Evolutionary conservation across 1,140 invertebrate genomes (phyloP), one percentile per base, ranked within the genome.

Genomic region (Panagrolaimus sp.): DNA sequence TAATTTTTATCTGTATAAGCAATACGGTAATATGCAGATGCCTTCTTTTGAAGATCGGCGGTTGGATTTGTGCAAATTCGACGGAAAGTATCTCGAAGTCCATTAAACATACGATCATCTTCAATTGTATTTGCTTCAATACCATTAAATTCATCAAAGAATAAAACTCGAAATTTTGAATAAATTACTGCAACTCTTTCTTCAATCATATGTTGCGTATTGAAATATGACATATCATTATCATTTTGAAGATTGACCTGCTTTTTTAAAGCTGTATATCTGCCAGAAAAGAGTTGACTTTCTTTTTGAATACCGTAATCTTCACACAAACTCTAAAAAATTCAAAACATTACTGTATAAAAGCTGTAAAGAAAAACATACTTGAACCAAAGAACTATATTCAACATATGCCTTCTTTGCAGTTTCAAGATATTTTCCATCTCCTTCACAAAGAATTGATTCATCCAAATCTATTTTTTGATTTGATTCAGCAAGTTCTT

Each of bases 221-320:
- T 76, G 67, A 76, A 76, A 38, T 73, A 76, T 9, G 74, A 76
- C 73, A 58, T 55, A 45, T 63, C 63, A 43, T 64, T 43, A 17
- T 38, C 43, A 3, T 6, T 4, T 58, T 76, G 75, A 38, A 55
- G 63, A 46, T 68, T 47, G 32, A 38, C 32, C 7, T 38, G 32
- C 3, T 63, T 65, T n/a, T 77, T 77, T 52, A 68, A 21, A 7
- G 67, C 65, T 2, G 72, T 69, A 52, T 65, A 76, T 17, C 38
- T 28, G 21, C 72, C 69, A 38, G 75, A 70, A 28, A 82, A 70
- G 10, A 73, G 64, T 63, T 82, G 80, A 1, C 69, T 63, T 74
- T 81, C 80, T 38, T 71, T 73, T 26, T 67, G 38, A 32, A 82
- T 70, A 4, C 79, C 79, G 67, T 79, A 81, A 17, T 68, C 68